Evolutionary conservation across 2,797 vertebrate genomes (phyloP).

Genomic region (Crocidura indochinensis): DNA sequence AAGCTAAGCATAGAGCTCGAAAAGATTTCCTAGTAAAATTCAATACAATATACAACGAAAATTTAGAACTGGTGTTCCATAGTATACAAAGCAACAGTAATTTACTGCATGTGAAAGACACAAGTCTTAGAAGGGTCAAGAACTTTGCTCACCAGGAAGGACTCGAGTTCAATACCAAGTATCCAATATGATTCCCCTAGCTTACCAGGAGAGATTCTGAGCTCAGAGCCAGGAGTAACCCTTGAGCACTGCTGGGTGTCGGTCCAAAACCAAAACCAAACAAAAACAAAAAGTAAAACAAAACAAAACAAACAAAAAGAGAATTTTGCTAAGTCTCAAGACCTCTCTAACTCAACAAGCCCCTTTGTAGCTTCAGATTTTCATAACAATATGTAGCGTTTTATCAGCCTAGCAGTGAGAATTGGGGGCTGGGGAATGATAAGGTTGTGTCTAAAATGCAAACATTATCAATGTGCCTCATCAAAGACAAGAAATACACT

Average conservation of each 20-base stretch:
- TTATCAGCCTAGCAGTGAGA: background rate
- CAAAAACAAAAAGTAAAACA: too few relatives aligned
- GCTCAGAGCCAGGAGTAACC: too few relatives aligned
- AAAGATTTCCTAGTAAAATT: background rate
- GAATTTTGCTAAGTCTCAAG: too few relatives aligned
- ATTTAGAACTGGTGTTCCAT: background rate
- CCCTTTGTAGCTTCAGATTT: constrained; percentile 10
- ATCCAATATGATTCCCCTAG: too few relatives aligned
- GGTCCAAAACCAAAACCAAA: too few relatives aligned
- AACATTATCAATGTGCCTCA: constrained; percentile 17
- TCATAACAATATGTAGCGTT: constrained; percentile 25
- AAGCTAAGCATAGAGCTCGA: background rate
- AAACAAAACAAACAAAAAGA: too few relatives aligned
- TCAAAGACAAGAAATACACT: background rate
- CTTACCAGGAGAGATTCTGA: too few relatives aligned
- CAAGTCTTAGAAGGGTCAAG: too few relatives aligned
- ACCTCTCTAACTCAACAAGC: background rate
- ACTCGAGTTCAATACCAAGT: too few relatives aligned
- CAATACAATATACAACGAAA: background rate
- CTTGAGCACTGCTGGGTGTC: too few relatives aligned
- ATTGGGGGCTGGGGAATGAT: background rate
- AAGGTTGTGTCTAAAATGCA: background rate
- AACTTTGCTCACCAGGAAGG: too few relatives aligned
- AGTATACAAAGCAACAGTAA: background rate
- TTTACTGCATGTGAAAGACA: background rate